phyloP scores from a whole-genome alignment of 2,888 invertebrate species.

The Trilocha varians region DNA sequence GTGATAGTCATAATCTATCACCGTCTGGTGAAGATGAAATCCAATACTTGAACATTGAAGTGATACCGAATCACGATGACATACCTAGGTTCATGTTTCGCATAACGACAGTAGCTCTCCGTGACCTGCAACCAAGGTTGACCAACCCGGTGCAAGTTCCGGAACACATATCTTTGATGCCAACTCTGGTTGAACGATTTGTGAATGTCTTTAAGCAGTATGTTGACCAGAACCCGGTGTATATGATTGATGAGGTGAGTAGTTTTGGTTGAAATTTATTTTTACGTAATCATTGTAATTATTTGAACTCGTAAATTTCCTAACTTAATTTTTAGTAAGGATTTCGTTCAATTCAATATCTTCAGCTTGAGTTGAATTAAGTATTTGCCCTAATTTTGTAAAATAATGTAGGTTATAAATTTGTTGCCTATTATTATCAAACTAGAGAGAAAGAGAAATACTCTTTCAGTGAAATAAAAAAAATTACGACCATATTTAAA shows the following conservation, averaged over 20 bases:
- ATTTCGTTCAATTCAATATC: no score
- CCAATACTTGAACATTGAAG: slow-evolving; percentile 88
- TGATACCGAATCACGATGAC: slow-evolving; percentile 75
- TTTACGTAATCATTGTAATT: neutral
- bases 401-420: no score
- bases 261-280: no score
- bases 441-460: no score
- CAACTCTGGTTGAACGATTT: slow-evolving; percentile 87
- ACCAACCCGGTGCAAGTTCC: slow-evolving; percentile 42
- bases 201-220: slow-evolving; percentile 86
- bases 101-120: slow-evolving; percentile 84
- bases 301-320: no score
- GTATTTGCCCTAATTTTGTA: no score
- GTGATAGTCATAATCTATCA: slow-evolving; percentile 81
- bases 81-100: slow-evolving; percentile 78
- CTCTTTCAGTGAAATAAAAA: no score
- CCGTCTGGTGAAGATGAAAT: slow-evolving; percentile 77
- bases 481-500: no score
- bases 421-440: no score
- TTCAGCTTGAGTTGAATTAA: no score
- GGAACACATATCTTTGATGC: slow-evolving; percentile 66
- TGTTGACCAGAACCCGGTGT: slow-evolving; percentile 79
- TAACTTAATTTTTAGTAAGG: no score
- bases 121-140: slow-evolving; percentile 75
- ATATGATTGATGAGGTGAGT: slow-evolving; percentile 70